Evolutionary conservation across 2,888 invertebrate species (phyloP), one percentile per base, ranked within the genome.

Genomic region (Andrena camellia): DNA sequence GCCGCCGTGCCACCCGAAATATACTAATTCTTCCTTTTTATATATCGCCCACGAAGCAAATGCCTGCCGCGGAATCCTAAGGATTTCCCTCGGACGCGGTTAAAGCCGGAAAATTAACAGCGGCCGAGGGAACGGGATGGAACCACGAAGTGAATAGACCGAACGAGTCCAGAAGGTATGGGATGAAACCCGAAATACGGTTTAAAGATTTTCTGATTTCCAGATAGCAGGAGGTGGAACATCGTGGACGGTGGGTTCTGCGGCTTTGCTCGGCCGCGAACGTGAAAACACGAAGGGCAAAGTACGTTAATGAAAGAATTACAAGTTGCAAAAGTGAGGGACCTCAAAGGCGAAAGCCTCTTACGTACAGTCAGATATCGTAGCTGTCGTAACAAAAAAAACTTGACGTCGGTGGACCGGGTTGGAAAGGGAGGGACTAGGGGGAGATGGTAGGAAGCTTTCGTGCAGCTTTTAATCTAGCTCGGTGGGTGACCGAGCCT

Each of bases 311-410:
- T 86, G 86, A 88, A 88, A 89, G 89, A 89, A 87, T 89, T 89
- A 87, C 85, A 88, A 88, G 88, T 88, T 86, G 85, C 79, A 81
- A 83, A 86, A 88, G 86, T 85, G 78, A 78, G 84, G 64, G 85
- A 88, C 88, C 86, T 90, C 89, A 90, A 90, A 90, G 89, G 81
- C 85, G 79, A 86, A 89, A 90, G 86, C 86, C 86, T 89, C 90
- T 90, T 90, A 90, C 83, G 75, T 83, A 81, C 85, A 79, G 85
- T 85, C 88, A 81, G 88, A 85, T 88, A 88, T 88, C 86, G 86
- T 75, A 83, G 74, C 78, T 35, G 72, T 23, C 67, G 79, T 74
- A 86, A 86, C 76, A 78, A 84, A 87, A 86, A 42, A 66, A 69
- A 50, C 57, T 26, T 26, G 57, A 57, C 23, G 57, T 8, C 23